Evolutionary conservation across 2,888 invertebrate species (phyloP).

Genomic region (Sesia apiformis): DNA sequence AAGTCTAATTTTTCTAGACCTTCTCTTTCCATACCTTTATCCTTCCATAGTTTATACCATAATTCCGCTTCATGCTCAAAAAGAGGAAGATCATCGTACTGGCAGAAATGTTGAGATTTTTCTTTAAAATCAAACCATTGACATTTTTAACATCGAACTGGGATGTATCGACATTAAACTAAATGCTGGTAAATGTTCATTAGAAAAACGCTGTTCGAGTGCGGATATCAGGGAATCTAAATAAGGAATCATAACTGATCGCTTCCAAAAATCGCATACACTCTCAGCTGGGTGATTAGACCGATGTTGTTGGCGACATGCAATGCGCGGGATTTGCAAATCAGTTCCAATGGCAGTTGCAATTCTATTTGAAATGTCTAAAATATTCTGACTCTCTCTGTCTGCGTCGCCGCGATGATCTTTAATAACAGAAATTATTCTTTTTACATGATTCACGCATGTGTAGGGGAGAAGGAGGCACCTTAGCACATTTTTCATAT

Average conservation of each 20-base stretch:
- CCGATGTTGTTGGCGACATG: conserved; percentile 2
- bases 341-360: conserved; percentile 3
- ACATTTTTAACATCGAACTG: conserved; percentile 2
- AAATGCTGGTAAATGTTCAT: not conserved
- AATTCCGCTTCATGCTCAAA: conserved; percentile 3
- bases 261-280: conserved; percentile 2
- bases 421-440: conserved; percentile 2
- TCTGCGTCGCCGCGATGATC: conserved; percentile 2
- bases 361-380: conserved; percentile 2
- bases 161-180: conserved; percentile 1
- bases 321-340: conserved; percentile 1
- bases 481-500: too few relatives aligned
- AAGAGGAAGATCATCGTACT: conserved; percentile 3
- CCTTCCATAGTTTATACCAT: conserved; percentile 4
- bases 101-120: conserved; percentile 1
- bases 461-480: not conserved
- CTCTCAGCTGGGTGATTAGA: conserved; percentile 1
- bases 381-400: conserved; percentile 1
- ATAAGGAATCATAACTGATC: conserved; percentile 1
- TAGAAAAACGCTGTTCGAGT: conserved; percentile 1
- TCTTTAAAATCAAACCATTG: conserved; percentile 4
- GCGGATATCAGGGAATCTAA: conserved; percentile 3
- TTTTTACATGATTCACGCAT: not conserved
- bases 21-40: conserved; percentile 1
- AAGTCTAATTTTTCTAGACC: not conserved